Conservation (phyloP, 2,888 invertebrate genomes). For the Anthoptus insignis region DNA sequence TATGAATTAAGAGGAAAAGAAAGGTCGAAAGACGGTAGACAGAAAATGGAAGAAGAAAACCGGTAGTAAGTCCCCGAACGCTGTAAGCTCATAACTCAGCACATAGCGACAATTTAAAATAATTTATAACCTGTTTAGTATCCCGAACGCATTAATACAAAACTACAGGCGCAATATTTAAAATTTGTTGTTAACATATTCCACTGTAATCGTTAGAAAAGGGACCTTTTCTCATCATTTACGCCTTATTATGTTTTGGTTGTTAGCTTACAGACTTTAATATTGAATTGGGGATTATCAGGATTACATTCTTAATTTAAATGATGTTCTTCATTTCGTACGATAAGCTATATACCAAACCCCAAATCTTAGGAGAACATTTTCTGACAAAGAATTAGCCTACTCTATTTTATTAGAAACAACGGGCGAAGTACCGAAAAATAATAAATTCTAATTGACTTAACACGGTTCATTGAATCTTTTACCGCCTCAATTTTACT, state of each 20-base stretch:
- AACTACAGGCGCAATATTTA: slow-evolving; percentile 49
- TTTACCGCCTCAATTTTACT: too few relatives aligned
- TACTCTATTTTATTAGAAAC: too few relatives aligned
- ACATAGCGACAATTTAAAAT: slow-evolving; percentile 31
- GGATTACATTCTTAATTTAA: slow-evolving; percentile 7
- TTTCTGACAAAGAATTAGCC: too few relatives aligned
- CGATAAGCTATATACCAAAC: slow-evolving; percentile 2
- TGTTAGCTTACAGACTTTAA: slow-evolving; percentile 27
- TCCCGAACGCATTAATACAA: slow-evolving; percentile 52
- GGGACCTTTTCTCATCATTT: slow-evolving; percentile 54
- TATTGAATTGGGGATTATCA: slow-evolving; percentile 20
- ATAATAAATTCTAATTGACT: too few relatives aligned
- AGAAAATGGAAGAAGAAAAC: slow-evolving; percentile 16
- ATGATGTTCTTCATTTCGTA: not conserved
- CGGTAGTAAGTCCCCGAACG: too few relatives aligned
- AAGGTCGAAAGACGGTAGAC: too few relatives aligned
- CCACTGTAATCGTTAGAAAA: slow-evolving; percentile 47
- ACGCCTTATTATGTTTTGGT: slow-evolving; percentile 39
- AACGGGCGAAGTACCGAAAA: too few relatives aligned
- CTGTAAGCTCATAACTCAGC: slow-evolving; percentile 28
- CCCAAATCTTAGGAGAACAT: too few relatives aligned
- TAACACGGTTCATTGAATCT: too few relatives aligned
- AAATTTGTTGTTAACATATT: slow-evolving; percentile 53
- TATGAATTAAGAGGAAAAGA: too few relatives aligned
- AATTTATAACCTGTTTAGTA: slow-evolving; percentile 58